phyloP scores from a whole-genome alignment of 2,113 vertebrate species.

The Eubucco bourcierii region DNA sequence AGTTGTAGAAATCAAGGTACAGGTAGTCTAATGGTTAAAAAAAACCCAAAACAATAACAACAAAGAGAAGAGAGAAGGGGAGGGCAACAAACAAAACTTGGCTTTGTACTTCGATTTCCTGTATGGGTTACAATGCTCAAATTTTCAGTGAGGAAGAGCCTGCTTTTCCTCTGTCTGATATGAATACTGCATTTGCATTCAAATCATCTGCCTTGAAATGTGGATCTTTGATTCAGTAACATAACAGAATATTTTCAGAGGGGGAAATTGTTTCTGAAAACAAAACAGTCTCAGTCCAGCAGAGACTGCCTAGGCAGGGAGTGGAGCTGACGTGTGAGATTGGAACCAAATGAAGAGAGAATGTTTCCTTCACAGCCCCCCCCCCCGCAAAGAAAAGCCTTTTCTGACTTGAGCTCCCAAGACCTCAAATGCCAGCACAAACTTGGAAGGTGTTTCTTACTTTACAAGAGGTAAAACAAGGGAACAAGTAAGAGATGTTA shows the following conservation, averaged over 20 bases:
- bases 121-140: not conserved
- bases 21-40: not conserved
- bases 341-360: not conserved
- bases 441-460: not conserved
- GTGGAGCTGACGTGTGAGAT: not conserved
- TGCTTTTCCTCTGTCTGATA: constrained; percentile 4
- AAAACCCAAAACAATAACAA: not conserved
- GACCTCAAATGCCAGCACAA: not conserved
- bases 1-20: not conserved
- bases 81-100: not conserved
- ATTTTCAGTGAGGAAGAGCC: not conserved
- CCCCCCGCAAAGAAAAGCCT: not conserved
- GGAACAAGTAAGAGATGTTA: not conserved
- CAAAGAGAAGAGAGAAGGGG: fast-evolving
- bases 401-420: not conserved
- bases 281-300: not conserved
- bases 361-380: not conserved
- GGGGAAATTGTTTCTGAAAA: constrained; percentile 42
- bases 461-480: not conserved
- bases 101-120: constrained; percentile 10
- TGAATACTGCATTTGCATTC: constrained; percentile 18
- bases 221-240: constrained; percentile 39
- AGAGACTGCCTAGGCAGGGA: not conserved
- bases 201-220: constrained; percentile 25
- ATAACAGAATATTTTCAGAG: constrained; percentile 42